Conservation (phyloP, 2,888 invertebrate species). For the Eledone cirrhosa region DNA sequence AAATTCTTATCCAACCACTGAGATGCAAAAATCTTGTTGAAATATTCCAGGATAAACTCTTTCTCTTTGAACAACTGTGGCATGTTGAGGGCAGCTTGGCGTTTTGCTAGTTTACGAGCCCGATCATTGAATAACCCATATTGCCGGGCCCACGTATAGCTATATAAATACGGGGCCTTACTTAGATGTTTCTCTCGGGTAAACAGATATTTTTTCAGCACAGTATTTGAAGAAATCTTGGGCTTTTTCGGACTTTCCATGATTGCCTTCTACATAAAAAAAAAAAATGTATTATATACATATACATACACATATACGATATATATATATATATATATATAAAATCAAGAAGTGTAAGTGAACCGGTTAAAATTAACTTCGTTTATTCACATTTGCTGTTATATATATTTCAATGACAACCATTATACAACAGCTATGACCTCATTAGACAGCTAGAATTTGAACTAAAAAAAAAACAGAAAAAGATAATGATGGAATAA, state of each 20-base stretch:
- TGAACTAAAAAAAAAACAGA: too few relatives aligned
- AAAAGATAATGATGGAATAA: too few relatives aligned
- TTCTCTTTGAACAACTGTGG: conserved; percentile 57
- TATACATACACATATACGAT: too few relatives aligned
- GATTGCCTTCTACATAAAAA: background rate
- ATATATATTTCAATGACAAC: too few relatives aligned
- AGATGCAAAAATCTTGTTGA: conserved; percentile 81
- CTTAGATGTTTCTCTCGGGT: background rate
- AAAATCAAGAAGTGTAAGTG: too few relatives aligned
- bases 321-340: too few relatives aligned
- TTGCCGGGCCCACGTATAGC: conserved; percentile 11
- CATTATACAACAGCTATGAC: too few relatives aligned
- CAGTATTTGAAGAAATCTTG: background rate
- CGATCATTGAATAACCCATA: conserved; percentile 3
- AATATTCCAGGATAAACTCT: conserved; percentile 56
- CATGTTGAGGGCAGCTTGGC: conserved; percentile 37
- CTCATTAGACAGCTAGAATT: too few relatives aligned
- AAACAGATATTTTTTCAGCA: conserved; percentile 8
- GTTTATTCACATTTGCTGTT: too few relatives aligned
- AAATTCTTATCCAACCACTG: conserved; percentile 95
- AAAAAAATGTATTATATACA: too few relatives aligned
- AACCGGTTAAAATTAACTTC: too few relatives aligned
- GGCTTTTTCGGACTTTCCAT: conserved; percentile 8
- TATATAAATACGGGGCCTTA: background rate
- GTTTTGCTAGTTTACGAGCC: conserved; percentile 10